Evolutionary conservation across 2,888 invertebrate genomes (phyloP).

Genomic region (Sesia apiformis): DNA sequence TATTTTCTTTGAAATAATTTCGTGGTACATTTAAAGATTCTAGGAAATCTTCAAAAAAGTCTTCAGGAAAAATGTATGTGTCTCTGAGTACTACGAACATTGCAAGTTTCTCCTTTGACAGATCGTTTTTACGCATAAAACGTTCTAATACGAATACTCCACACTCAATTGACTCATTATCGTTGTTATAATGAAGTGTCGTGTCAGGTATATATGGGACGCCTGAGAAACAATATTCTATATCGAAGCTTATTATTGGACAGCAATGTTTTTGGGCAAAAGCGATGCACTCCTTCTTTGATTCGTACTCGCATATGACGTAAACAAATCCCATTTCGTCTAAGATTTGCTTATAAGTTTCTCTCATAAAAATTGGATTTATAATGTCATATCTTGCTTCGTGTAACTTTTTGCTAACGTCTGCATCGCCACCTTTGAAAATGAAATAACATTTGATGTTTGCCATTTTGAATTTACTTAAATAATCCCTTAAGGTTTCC

Average conservation of each 20-base stretch:
- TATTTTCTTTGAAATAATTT: background rate
- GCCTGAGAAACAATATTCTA: constrained; percentile 25
- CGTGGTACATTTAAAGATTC: background rate
- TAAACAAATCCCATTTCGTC: constrained; percentile 25
- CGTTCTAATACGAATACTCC: constrained; percentile 14
- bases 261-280: constrained; percentile 27
- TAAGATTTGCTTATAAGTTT: constrained; percentile 22
- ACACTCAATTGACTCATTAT: constrained; percentile 10
- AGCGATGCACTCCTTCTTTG: constrained; percentile 26
- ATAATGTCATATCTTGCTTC: background rate
- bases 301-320: constrained; percentile 19
- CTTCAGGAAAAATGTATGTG: constrained; percentile 12
- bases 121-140: constrained; percentile 15
- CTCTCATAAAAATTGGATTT: constrained; percentile 20
- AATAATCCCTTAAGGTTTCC: constrained; percentile 13
- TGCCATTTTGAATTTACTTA: constrained; percentile 23
- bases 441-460: constrained; percentile 28
- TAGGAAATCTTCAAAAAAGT: constrained; percentile 16
- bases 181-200: constrained; percentile 9
- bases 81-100: constrained; percentile 25
- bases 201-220: constrained; percentile 20
- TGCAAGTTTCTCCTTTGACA: constrained; percentile 19
- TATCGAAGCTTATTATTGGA: constrained; percentile 26
- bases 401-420: constrained; percentile 11
- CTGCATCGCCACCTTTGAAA: constrained; percentile 27